Conservation (phyloP, 2,113 vertebrate genomes). For the Struthidea cinerea region DNA sequence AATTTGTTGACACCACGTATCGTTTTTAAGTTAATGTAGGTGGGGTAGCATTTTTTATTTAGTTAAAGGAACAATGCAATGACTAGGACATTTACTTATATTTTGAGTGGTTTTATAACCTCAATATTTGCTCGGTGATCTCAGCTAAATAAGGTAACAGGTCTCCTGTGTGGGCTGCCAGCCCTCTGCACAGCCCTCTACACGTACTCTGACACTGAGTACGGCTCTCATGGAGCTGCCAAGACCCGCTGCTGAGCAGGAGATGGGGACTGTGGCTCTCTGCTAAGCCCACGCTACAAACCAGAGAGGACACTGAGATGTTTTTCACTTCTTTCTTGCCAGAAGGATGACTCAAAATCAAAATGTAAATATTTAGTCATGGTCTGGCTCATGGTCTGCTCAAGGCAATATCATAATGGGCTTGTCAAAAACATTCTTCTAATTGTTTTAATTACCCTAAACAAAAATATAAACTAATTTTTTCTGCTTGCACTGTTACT, state of each 20-base stretch:
- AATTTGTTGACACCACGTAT: background rate
- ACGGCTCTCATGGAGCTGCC: accelerated
- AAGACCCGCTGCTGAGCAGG: background rate
- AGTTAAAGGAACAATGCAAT: background rate
- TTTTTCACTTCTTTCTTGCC: background rate
- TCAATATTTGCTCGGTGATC: background rate
- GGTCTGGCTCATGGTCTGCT: background rate
- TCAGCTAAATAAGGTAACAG: background rate
- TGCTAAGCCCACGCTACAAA: background rate
- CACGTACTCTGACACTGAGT: accelerated
- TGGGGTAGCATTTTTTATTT: background rate
- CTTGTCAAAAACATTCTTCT: background rate
- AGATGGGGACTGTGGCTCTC: background rate
- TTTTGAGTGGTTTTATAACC: background rate
- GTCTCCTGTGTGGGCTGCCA: background rate
- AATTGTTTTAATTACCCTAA: slow-evolving; percentile 21
- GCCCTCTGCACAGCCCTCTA: background rate
- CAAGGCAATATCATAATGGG: background rate
- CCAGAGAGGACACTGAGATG: background rate
- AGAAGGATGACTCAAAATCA: background rate
- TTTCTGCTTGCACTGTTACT: background rate
- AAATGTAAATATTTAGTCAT: background rate
- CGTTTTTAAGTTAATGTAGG: background rate
- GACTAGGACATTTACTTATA: background rate
- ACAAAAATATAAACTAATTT: background rate